These are phyloP conservation scores for Tachycineta bicolor DNA, from an alignment of 2,113 vertebrate species.

Conservation along the genomic window DNA sequence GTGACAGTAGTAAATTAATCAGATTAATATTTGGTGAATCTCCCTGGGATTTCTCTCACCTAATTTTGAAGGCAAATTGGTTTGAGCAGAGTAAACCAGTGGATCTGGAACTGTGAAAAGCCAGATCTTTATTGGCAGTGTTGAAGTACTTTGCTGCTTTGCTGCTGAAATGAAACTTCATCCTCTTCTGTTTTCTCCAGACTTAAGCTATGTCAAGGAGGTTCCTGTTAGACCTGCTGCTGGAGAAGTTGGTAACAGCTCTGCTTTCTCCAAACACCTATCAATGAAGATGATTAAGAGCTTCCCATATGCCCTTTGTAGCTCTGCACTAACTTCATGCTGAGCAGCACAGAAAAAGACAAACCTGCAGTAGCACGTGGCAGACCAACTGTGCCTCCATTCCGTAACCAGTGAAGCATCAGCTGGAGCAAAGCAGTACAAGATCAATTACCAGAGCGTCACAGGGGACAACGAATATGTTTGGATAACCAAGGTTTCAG, in stretches of 20 bases:
- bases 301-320: neutral
- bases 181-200: neutral
- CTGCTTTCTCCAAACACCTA: neutral
- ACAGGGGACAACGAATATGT: neutral
- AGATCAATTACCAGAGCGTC: constrained; percentile 47
- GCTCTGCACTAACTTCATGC: neutral
- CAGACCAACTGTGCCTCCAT: neutral
- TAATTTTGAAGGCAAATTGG: neutral
- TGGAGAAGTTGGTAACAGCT: neutral
- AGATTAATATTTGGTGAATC: neutral
- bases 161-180: too few relatives aligned
- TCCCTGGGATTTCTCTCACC: neutral
- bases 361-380: neutral
- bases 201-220: neutral
- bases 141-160: neutral
- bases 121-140: neutral
- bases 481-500: constrained; percentile 40
- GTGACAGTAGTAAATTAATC: neutral
- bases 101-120: neutral
- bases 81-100: neutral
- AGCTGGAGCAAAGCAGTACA: neutral
- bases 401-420: neutral
- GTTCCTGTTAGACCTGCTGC: neutral
- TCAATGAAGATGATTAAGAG: neutral
- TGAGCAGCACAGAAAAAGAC: neutral